Base-by-base conservation (phyloP, 2,888 invertebrate species). In the Ectemnius cavifrons region DNA sequence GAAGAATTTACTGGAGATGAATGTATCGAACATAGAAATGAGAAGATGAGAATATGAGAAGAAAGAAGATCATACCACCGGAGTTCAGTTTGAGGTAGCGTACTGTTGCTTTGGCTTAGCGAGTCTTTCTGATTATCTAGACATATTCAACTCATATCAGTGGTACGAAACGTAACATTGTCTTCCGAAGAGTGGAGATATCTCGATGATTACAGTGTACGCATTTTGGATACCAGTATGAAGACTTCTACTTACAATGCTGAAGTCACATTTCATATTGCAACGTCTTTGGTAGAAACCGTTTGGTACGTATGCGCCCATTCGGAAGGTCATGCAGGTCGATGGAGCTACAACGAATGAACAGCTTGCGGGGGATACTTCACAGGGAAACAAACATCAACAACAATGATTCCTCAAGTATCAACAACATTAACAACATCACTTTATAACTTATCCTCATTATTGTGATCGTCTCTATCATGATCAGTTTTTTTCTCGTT, bases 371-470 rank as follows among this genome's bases (percentile, higher is more conserved):
- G 70, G 81, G 82, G 73, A 69, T 84, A 81, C 72, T 85, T 83
- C 75, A 83, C 80, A 80, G 85, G 85, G 83, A 86, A 88, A 88
- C 86, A 88, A 88, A 87, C 86, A 85, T 88, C 83, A 88, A 88
- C 86, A 87, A 87, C 86, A 86, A 85, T 86, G 86, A 88, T 87
- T 84, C 81, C 77, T 86, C 85, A 85, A 85, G 77, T 87, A 88
- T 88, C 84, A 88, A 88, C 87, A 88, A 88, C 85, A 86, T 88
- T 87, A 88, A 88, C 88, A 88, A 87, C 83, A 88, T 86, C 84
- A 82, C 84, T 78, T 84, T 81, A 81, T 84, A 85, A 84, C 81
- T 86, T 84, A 84, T 83, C 82, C 69, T 85, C 80, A 83, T 86
- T 74, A 85, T 82, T 83, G 78, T 81, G 79, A 85, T 86, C 81